Conservation (phyloP, 2,888 invertebrate genomes). For the Ophion slaviceki region DNA sequence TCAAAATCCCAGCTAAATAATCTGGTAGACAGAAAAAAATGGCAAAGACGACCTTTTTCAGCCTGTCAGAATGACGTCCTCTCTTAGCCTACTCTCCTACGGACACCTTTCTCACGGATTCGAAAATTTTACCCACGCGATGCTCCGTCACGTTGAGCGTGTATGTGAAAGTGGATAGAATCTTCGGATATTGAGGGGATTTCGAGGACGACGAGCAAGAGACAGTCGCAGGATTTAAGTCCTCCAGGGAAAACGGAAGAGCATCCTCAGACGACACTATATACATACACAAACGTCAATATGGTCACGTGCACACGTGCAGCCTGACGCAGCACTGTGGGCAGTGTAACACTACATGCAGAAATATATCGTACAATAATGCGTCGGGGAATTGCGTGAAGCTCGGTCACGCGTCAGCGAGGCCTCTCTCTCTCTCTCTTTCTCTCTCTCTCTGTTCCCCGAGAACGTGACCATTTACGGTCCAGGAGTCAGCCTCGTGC, state of each 20-base stretch:
- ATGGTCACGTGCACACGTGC: not conserved
- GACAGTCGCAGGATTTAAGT: constrained; percentile 38
- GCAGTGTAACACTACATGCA: constrained; percentile 9
- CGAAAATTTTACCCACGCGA: constrained; percentile 10
- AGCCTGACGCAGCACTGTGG: constrained; percentile 8
- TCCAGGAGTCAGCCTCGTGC: constrained; percentile 53
- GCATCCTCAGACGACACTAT: constrained; percentile 21
- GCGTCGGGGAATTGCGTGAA: constrained; percentile 60
- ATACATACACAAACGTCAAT: not conserved
- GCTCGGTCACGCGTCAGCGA: constrained; percentile 59
- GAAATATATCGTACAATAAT: constrained; percentile 48
- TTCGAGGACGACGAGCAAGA: constrained; percentile 40
- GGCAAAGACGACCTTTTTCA: no score
- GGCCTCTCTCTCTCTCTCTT: constrained; percentile 46
- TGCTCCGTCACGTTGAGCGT: not conserved
- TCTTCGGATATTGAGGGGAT: constrained; percentile 5
- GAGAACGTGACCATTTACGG: constrained; percentile 67
- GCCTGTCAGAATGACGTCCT: no score
- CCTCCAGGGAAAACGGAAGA: constrained; percentile 29
- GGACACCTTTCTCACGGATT: not conserved
- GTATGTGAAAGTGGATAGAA: not conserved
- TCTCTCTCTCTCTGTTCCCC: constrained; percentile 31
- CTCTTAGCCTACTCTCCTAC: not conserved
- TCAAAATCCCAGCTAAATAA: no score
- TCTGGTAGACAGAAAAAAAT: no score